Evolutionary conservation across 2,797 vertebrate genomes (phyloP), one percentile per base, ranked within the genome.

Genomic region (Petrocephalus schoutedeni): DNA sequence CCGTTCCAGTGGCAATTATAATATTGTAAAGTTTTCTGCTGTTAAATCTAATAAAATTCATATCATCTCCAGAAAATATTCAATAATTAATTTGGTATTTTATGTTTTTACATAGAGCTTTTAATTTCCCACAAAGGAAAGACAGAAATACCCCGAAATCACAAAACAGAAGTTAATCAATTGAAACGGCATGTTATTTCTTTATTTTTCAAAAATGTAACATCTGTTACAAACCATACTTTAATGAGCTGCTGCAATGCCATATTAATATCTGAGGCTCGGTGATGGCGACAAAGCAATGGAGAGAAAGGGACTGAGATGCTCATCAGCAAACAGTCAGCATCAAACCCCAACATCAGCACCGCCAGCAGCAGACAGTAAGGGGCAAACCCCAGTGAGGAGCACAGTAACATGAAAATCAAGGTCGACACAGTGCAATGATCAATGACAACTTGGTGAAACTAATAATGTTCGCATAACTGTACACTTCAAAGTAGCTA

Each of bases 11-110:
- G 21, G 10, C 59, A 53, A 16, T 51, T 82, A n/a, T 41, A 21
- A 53, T 53, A 56, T 19, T 85, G 23, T 32, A 21, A 51, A 53
- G 49, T 56, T 53, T 16, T 85, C 21, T 36, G 83, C 21, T 57
- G 7, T 83, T 51, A 83, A 83, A 83, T 51, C 67, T 32, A 10
- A 82, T 82, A 53, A 83, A 53, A n/a, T n/a, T 83, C 77, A 83
- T 53, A n/a, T 83, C 3, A 21, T 83, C 41, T 36, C 19, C 41
- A 83, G 41, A 83, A 9, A 74, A 41, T 74, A 41, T 74, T 41
- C 14, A 74, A 71, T 28, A 36, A 74, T 74, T 36, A 74, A 74
- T 74, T 41, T 74, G 67, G 14, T 19, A 41, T 41, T 74, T 12
- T 74, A 16, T 57, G 32, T 36, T 74, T 19, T 2, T 41, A 41